Evolutionary conservation across 2,797 vertebrate species (phyloP).

Genomic region (Acipenser ruthenus): DNA sequence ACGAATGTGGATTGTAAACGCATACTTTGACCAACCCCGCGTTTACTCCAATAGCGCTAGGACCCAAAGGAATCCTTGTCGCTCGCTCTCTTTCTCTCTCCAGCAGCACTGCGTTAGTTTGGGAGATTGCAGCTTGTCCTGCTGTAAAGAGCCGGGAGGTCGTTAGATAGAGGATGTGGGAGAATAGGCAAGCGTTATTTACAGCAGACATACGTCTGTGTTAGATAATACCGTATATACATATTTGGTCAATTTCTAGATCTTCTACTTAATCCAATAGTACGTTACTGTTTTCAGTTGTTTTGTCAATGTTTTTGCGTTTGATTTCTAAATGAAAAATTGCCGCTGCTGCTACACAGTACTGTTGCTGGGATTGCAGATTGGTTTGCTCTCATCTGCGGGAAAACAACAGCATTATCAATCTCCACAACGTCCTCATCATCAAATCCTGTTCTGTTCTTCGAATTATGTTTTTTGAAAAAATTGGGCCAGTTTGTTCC

Average conservation of each 20-base stretch:
- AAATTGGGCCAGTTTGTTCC: no score
- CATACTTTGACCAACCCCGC: no score
- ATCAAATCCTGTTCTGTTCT: neutral
- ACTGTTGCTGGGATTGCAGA: neutral
- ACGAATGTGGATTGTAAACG: no score
- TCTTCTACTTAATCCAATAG: slow-evolving; percentile 1
- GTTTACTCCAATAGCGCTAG: slow-evolving; percentile 35
- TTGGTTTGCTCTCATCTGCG: neutral
- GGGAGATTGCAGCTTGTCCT: slow-evolving; percentile 27
- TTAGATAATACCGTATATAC: neutral
- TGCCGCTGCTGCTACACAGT: neutral
- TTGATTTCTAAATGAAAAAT: neutral
- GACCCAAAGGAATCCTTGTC: slow-evolving; percentile 39
- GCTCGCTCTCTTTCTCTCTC: slow-evolving; percentile 7
- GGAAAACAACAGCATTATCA: neutral
- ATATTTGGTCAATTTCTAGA: slow-evolving; percentile 1
- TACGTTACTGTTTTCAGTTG: neutral
- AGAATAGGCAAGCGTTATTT: slow-evolving; percentile 22
- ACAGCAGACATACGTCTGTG: slow-evolving; percentile 29
- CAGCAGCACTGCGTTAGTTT: slow-evolving; percentile 22
- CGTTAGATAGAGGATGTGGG: slow-evolving; percentile 33
- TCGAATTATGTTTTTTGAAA: no score
- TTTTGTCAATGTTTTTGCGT: neutral
- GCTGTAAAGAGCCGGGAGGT: slow-evolving; percentile 19
- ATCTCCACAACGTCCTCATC: neutral